A percentile compares a stretch with the other conserved stretches of the same genome.
Conservation (phyloP, 2,888 invertebrate species). For the Orgyia antiqua region DNA sequence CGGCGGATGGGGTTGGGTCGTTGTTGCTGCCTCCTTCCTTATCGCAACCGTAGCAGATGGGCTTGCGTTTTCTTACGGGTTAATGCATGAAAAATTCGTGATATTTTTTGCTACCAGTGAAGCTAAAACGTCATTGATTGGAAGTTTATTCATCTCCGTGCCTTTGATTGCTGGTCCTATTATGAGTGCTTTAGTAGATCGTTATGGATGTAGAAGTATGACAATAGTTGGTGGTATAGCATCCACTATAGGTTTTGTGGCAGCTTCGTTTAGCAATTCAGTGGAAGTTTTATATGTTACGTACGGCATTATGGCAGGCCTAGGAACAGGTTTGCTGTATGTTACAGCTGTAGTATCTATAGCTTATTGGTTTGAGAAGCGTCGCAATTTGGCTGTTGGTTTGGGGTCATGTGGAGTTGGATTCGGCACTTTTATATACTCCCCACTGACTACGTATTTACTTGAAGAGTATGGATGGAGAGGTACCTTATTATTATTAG, state of each 20-base stretch:
- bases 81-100: conserved; percentile 89
- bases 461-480: conserved; percentile 89
- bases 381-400: conserved; percentile 90
- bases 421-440: conserved; percentile 92
- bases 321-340: conserved; percentile 90
- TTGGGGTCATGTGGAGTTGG: conserved; percentile 93
- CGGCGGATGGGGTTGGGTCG: conserved; percentile 95
- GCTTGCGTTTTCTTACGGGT: conserved; percentile 94
- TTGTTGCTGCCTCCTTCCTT: conserved; percentile 90
- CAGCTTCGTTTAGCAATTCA: conserved; percentile 84
- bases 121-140: conserved; percentile 92
- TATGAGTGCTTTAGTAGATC: conserved; percentile 90
- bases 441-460: conserved; percentile 88
- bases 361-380: conserved; percentile 95
- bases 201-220: conserved; percentile 89
- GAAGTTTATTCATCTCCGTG: conserved; percentile 92
- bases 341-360: conserved; percentile 94
- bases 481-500: conserved; percentile 85
- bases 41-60: conserved; percentile 95
- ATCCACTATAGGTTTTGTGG: conserved; percentile 86
- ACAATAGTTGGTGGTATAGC: conserved; percentile 85
- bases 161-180: conserved; percentile 91
- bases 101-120: conserved; percentile 86
- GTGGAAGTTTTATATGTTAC: conserved; percentile 88
- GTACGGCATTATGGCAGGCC: conserved; percentile 89